phyloP scores from a whole-genome alignment of 2,888 invertebrate species.

The Cenopis cana region DNA sequence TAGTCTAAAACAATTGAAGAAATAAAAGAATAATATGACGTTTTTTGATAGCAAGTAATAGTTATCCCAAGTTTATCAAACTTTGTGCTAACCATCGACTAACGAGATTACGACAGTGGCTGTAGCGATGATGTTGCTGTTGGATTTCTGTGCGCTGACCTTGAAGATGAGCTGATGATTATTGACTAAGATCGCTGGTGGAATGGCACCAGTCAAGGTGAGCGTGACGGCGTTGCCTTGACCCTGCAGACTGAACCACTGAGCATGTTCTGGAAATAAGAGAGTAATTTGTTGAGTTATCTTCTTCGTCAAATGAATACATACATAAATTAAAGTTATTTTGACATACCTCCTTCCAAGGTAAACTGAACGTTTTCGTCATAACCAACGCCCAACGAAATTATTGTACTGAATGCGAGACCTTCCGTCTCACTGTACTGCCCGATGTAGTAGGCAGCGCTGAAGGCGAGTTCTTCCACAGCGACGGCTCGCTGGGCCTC shows the following conservation, averaged over 20 bases:
- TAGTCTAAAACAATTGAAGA: slow-evolving; percentile 45
- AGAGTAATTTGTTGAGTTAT: too few relatives aligned
- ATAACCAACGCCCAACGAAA: slow-evolving; percentile 18
- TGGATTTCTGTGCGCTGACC: slow-evolving; percentile 46
- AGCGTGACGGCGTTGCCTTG: slow-evolving; percentile 44
- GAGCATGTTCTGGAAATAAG: slow-evolving; percentile 38
- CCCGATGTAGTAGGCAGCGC: slow-evolving; percentile 30
- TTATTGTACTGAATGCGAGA: slow-evolving; percentile 15
- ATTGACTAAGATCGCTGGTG: slow-evolving; percentile 44
- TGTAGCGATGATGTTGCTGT: slow-evolving; percentile 34
- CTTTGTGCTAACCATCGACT: slow-evolving; percentile 10
- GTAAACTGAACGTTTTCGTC: slow-evolving; percentile 50
- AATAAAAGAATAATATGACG: too few relatives aligned
- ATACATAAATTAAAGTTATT: too few relatives aligned
- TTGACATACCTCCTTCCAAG: slow-evolving; percentile 53
- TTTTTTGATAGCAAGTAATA: neutral
- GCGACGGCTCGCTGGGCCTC: slow-evolving; percentile 5
- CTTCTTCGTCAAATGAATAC: too few relatives aligned
- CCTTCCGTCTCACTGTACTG: slow-evolving; percentile 29
- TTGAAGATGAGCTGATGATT: slow-evolving; percentile 49
- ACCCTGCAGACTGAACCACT: slow-evolving; percentile 11
- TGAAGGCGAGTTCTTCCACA: slow-evolving; percentile 21
- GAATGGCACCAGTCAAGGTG: slow-evolving; percentile 34
- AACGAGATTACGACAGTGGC: slow-evolving; percentile 43
- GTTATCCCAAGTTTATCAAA: neutral